A percentile compares a stretch with the other conserved stretches of the same genome.
These are phyloP conservation scores for Drosophila pachea DNA, from an alignment of 1,140 invertebrate genomes.

Conservation along the genomic window DNA sequence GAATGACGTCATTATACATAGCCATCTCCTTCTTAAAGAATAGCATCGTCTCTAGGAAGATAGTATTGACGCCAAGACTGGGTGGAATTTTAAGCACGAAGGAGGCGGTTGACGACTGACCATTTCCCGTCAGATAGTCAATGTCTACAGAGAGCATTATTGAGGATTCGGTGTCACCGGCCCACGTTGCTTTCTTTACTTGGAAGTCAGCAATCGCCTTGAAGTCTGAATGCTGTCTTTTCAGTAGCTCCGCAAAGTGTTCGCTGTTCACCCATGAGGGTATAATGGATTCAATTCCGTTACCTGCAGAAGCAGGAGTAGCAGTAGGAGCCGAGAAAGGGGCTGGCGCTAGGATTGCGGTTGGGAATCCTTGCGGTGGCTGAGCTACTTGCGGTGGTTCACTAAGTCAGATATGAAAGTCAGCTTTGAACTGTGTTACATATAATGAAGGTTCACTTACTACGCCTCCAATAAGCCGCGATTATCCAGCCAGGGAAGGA, in stretches of 20 bases:
- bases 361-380: no score
- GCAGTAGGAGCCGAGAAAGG: no score
- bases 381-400: not conserved
- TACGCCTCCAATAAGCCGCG: conserved; percentile 52
- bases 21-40: conserved; percentile 43
- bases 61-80: not conserved
- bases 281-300: conserved; percentile 1
- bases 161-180: conserved; percentile 31
- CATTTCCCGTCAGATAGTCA: conserved; percentile 22
- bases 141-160: conserved; percentile 40
- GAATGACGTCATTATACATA: conserved; percentile 44
- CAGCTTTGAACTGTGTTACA: no score
- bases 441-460: conserved; percentile 34
- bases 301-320: no score
- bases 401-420: conserved; percentile 3
- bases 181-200: conserved; percentile 31
- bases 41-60: conserved; percentile 19
- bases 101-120: conserved; percentile 2
- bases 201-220: conserved; percentile 20
- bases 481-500: conserved; percentile 73
- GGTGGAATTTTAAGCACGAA: conserved; percentile 46
- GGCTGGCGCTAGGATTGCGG: no score
- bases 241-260: conserved; percentile 31
- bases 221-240: conserved; percentile 11
- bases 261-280: conserved; percentile 32